Evolutionary conservation across 2,113 vertebrate species (phyloP), one percentile per base, ranked within the genome.

Genomic region (Leptodactylus fuscus): DNA sequence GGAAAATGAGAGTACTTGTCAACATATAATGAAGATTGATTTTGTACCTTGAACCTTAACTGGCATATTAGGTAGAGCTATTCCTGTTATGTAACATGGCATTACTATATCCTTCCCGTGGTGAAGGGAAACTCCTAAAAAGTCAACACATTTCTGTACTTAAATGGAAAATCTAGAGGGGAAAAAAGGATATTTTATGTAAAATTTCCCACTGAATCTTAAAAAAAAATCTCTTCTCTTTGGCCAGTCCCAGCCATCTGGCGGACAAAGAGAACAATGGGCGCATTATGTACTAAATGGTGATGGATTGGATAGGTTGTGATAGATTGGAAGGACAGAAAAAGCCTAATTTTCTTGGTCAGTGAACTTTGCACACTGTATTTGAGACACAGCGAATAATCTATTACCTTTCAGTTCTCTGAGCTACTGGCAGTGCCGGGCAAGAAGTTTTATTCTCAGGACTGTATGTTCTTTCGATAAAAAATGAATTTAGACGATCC

Each of bases 181-280:
- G n/a, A 9, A 67, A 34, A 67, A 34, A 16, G 7, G 5, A 32
- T 65, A 65, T 32, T 65, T 67, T 67, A 32, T 67, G 62, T 18
- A 34, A 67, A 34, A 34, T 20, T 34, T 67, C 15, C 62, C 62
- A 67, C 29, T 34, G 16, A 18, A 67, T 62, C 11, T 15, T 58
- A n/a, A 29, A 62, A 62, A 62, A 58, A 58, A 62, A 15, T 22
- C 11, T 24, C 13, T 48, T 48, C 5, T 49, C 24, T 46, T 46
- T 75, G 71, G 36, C 24, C 27, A 75, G 11, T 16, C 29, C 12
- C 44, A 75, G 71, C 71, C 71, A 75, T 75, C 71, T 75, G 71
- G 41, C 71, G 49, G 44, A 75, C 71, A 48, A 75, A 48, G 24
- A 1, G 41, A 75, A 75, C 41, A 75, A 48, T 75, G 44, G 49